A percentile compares a stretch with the other conserved stretches of the same genome.
Evolutionary conservation across 2,113 vertebrate genomes (phyloP).

Genomic region (Aspiorhynchus laticeps): DNA sequence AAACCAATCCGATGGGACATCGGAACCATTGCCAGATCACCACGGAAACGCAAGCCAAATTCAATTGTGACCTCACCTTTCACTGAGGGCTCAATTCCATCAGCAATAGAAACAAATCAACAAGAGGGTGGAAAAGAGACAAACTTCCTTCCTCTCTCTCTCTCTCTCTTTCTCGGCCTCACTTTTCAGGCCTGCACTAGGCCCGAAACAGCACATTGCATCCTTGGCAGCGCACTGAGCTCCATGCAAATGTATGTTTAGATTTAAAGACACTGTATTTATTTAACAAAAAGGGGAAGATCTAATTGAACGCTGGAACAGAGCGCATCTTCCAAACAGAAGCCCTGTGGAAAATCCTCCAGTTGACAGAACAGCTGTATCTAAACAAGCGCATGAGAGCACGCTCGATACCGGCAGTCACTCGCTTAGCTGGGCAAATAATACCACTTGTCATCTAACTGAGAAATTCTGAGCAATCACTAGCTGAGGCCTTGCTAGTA

Average conservation of each 20-base stretch:
- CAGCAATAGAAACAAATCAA: slow-evolving; percentile 76
- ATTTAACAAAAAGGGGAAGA: slow-evolving; percentile 74
- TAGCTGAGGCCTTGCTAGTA: slow-evolving; percentile 44
- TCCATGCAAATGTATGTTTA: slow-evolving; percentile 65
- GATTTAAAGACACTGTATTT: slow-evolving; percentile 71
- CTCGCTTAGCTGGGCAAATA: slow-evolving; percentile 59
- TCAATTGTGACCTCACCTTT: slow-evolving; percentile 75
- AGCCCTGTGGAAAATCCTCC: slow-evolving; percentile 69
- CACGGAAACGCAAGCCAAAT: slow-evolving; percentile 74
- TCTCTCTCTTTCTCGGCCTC: slow-evolving; percentile 45
- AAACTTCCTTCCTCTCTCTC: neutral
- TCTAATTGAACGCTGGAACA: slow-evolving; percentile 66
- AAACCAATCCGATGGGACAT: slow-evolving; percentile 73
- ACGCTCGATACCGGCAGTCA: slow-evolving; percentile 58
- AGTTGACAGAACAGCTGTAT: slow-evolving; percentile 71
- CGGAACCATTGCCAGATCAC: slow-evolving; percentile 71
- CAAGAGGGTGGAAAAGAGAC: slow-evolving; percentile 55
- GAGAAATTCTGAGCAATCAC: slow-evolving; percentile 48
- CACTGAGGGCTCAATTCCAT: slow-evolving; percentile 63
- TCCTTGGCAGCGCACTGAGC: slow-evolving; percentile 29
- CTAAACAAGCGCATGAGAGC: slow-evolving; percentile 68
- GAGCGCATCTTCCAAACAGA: slow-evolving; percentile 58
- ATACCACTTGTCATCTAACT: slow-evolving; percentile 53
- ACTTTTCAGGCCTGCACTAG: slow-evolving; percentile 57
- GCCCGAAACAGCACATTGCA: slow-evolving; percentile 23